A percentile compares a stretch with the other conserved stretches of the same genome.
phyloP scores from a whole-genome alignment of 2,888 invertebrate genomes.

The Amphimallon solstitiale region DNA sequence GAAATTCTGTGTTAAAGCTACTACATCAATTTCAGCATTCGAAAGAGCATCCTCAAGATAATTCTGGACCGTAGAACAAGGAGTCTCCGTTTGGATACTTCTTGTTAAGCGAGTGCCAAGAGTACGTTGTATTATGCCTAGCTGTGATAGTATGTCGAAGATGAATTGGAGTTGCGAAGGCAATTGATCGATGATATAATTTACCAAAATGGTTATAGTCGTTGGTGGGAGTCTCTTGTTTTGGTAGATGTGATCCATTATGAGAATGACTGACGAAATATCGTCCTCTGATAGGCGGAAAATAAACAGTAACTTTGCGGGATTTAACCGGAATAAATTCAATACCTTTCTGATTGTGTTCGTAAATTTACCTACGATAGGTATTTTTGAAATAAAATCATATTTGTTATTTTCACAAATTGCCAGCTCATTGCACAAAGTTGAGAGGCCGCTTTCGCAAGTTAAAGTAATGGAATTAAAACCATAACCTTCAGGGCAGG shows the following conservation, averaged over 20 bases:
- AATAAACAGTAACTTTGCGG: conserved; percentile 16
- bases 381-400: conserved; percentile 25
- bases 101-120: neutral
- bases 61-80: neutral
- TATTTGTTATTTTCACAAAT: conserved; percentile 28
- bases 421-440: conserved; percentile 37
- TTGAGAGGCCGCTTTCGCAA: conserved; percentile 26
- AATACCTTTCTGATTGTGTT: conserved; percentile 22
- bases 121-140: conserved; percentile 27
- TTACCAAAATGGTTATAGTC: conserved; percentile 11
- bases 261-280: conserved; percentile 30
- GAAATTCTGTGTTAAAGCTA: neutral
- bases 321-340: conserved; percentile 31
- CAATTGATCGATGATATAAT: conserved; percentile 15
- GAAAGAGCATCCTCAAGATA: neutral
- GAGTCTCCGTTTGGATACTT: neutral
- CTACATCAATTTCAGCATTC: neutral
- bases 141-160: conserved; percentile 21
- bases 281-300: conserved; percentile 30
- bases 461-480: conserved; percentile 30
- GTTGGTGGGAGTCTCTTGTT: conserved; percentile 34
- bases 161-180: conserved; percentile 28
- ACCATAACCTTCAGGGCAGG: conserved; percentile 27
- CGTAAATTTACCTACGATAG: conserved; percentile 14
- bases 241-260: conserved; percentile 36